Evolutionary conservation across 2,113 vertebrate genomes (phyloP).

Genomic region (Seriola rivoliana): DNA sequence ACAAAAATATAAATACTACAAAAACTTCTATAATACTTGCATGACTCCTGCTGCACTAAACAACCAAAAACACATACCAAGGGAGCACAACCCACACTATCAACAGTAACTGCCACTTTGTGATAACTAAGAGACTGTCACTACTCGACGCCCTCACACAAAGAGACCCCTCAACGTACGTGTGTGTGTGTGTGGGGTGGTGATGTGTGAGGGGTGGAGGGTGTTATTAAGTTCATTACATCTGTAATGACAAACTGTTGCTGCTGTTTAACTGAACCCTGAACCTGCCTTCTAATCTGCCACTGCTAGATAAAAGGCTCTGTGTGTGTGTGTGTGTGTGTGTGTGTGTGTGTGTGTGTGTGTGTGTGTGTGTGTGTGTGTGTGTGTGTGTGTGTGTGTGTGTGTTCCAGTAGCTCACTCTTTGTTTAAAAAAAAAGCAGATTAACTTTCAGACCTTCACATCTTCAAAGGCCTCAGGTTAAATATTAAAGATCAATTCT

Average conservation of each 20-base stretch:
- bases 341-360: constrained; percentile 23
- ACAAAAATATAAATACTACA: background rate
- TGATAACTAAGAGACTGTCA: constrained; percentile 20
- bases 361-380: constrained; percentile 7
- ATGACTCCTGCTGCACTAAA: background rate
- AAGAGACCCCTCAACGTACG: constrained; percentile 1
- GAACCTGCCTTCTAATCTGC: constrained; percentile 68
- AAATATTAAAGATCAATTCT: constrained; percentile 62
- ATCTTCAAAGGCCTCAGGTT: constrained; percentile 53
- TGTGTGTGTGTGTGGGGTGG: constrained; percentile 1
- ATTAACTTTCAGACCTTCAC: constrained; percentile 20
- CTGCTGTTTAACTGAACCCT: constrained; percentile 53
- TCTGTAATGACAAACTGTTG: constrained; percentile 67
- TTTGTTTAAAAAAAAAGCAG: background rate
- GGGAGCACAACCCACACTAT: background rate
- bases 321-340: constrained; percentile 22
- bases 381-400: constrained; percentile 30
- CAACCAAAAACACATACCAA: background rate
- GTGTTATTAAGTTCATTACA: constrained; percentile 73
- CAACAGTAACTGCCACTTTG: constrained; percentile 34
- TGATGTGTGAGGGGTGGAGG: constrained; percentile 47
- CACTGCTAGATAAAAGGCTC: constrained; percentile 38
- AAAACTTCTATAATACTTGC: background rate
- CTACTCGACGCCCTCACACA: constrained; percentile 14
- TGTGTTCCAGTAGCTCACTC: constrained; percentile 2